phyloP scores from a whole-genome alignment of 2,113 vertebrate genomes.

The Amia ocellicauda region DNA sequence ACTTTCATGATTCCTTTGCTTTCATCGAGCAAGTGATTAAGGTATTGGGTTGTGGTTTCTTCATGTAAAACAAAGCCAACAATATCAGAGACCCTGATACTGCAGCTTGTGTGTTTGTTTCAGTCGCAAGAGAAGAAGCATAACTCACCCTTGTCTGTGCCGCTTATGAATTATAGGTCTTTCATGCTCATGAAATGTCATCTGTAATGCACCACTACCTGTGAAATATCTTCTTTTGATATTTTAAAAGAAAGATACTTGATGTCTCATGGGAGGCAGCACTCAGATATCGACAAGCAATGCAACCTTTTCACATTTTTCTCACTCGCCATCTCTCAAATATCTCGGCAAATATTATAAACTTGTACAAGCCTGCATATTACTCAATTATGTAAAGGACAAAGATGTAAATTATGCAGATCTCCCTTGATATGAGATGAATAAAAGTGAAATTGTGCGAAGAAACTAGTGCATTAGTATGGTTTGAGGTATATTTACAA shows the following conservation, averaged over 20 bases:
- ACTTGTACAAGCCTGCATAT: no score
- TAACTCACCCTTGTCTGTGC: slow-evolving; percentile 3
- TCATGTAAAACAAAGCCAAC: neutral
- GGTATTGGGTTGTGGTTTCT: no score
- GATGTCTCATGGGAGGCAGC: neutral
- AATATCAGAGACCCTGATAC: neutral
- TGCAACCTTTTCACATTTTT: slow-evolving; percentile 1
- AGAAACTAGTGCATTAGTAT: no score
- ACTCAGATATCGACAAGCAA: neutral
- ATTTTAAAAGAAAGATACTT: neutral
- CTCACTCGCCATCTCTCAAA: neutral
- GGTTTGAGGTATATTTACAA: no score
- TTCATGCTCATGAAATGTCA: neutral
- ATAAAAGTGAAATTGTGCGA: no score
- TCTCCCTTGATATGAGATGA: no score
- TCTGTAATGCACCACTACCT: slow-evolving; percentile 5
- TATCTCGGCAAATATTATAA: no score
- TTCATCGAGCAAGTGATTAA: no score
- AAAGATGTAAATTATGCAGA: no score
- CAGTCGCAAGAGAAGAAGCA: neutral
- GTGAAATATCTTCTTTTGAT: neutral
- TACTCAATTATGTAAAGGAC: no score
- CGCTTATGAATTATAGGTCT: neutral
- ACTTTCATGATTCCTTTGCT: no score
- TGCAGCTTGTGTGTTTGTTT: neutral